These are phyloP conservation scores for Phyllopteryx taeniolatus DNA, from an alignment of 2,113 vertebrate species.

Conservation along the genomic window DNA sequence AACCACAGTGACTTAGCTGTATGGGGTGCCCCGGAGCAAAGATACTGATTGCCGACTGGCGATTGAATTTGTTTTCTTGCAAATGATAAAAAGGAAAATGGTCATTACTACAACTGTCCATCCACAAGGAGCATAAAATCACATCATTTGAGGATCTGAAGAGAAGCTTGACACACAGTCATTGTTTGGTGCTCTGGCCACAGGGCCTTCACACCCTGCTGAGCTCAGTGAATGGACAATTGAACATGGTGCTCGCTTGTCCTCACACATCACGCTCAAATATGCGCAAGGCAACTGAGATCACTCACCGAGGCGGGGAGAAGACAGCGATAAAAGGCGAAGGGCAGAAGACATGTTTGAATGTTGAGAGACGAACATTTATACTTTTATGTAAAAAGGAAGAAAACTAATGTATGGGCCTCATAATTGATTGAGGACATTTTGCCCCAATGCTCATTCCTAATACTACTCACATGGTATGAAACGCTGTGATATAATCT, in stretches of 20 bases:
- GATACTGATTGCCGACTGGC: background rate
- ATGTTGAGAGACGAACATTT: background rate
- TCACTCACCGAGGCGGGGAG: background rate
- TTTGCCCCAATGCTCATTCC: background rate
- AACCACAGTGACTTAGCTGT: background rate
- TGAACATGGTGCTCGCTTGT: constrained; percentile 45
- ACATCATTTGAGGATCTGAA: constrained; percentile 41
- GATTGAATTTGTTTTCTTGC: background rate
- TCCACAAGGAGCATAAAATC: constrained; percentile 10
- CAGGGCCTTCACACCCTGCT: constrained; percentile 43
- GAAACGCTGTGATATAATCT: background rate
- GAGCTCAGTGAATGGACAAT: constrained; percentile 56
- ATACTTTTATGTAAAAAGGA: no score
- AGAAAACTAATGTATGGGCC: no score
- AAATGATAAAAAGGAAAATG: background rate
- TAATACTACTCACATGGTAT: background rate
- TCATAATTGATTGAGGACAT: background rate
- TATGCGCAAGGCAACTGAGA: constrained; percentile 6
- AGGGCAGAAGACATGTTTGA: background rate
- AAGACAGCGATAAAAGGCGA: background rate
- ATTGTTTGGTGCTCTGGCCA: constrained; percentile 31
- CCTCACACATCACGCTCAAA: constrained; percentile 34
- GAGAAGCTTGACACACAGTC: constrained; percentile 45
- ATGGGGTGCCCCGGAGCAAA: background rate
- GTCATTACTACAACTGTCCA: background rate